Percentiles rank a stretch among this genome's conserved stretches.
These are phyloP conservation scores for Microtus obscurus DNA, from an alignment of 2,797 vertebrate species.

Conservation along the genomic window DNA sequence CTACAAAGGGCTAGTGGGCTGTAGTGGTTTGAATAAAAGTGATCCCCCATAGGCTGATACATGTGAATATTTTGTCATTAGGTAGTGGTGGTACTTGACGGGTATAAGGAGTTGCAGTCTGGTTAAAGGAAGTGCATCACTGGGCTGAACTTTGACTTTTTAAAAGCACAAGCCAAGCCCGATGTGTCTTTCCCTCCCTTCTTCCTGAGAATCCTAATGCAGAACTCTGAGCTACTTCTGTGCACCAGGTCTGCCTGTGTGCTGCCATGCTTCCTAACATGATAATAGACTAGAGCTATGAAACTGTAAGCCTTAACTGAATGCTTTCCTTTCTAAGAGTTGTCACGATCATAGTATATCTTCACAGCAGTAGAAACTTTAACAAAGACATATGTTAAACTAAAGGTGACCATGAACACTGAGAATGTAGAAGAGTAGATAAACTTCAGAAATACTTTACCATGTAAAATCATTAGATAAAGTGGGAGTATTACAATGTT, in stretches of 20 bases:
- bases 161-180: no score
- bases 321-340: background rate
- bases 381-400: background rate
- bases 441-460: background rate
- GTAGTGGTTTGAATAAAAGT: background rate
- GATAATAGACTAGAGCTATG: background rate
- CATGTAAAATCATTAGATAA: constrained; percentile 19
- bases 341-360: no score
- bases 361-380: background rate
- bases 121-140: background rate
- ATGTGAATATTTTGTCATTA: background rate
- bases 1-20: background rate
- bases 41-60: background rate
- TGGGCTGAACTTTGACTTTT: no score
- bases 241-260: background rate
- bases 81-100: background rate
- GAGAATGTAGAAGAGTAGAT: background rate
- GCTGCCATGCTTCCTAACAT: background rate
- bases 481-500: background rate
- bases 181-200: background rate
- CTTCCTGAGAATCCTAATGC: background rate
- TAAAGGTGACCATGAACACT: background rate
- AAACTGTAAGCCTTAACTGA: background rate
- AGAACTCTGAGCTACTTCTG: background rate
- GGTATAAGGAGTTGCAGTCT: background rate